A percentile compares a stretch with the other conserved stretches of the same genome.
Conservation (phyloP, 2,888 invertebrate genomes). For the Yponomeuta malinellus region DNA sequence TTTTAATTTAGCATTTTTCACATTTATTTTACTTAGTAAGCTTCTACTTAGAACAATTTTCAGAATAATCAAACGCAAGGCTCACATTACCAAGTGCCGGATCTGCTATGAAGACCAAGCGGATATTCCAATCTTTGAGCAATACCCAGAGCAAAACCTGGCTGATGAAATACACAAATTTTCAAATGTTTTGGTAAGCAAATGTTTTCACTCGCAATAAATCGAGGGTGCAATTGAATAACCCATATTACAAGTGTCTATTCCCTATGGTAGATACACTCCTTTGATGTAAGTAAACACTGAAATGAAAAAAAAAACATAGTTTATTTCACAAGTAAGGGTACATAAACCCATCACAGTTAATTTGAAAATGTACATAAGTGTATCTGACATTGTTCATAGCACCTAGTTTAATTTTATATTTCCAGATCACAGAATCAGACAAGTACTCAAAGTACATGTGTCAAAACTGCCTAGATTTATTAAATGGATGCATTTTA, state of each 20-base stretch:
- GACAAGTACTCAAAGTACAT: conserved; percentile 51
- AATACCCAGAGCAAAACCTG: conserved; percentile 46
- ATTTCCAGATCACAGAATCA: conserved; percentile 43
- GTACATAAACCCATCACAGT: too few species aligned
- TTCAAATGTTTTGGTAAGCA: conserved; percentile 56
- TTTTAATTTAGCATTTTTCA: too few species aligned
- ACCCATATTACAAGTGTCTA: too few species aligned
- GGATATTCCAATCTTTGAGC: conserved; percentile 56
- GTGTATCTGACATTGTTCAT: too few species aligned
- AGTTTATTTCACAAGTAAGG: too few species aligned
- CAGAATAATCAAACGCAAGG: conserved; percentile 1
- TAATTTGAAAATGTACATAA: too few species aligned
- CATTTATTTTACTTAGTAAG: too few species aligned
- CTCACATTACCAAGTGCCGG: conserved; percentile 38
- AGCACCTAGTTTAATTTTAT: too few species aligned
- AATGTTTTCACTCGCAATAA: not conserved
- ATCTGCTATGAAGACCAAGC: conserved; percentile 53
- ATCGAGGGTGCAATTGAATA: too few species aligned
- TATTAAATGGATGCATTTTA: conserved; percentile 59
- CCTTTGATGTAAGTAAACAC: too few species aligned
- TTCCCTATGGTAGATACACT: too few species aligned
- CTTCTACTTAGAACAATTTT: not conserved
- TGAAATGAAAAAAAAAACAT: too few species aligned
- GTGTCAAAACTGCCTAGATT: conserved; percentile 55
- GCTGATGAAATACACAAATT: conserved; percentile 55